phyloP scores from a whole-genome alignment of 2,113 vertebrate genomes.

The Saccopteryx leptura region DNA sequence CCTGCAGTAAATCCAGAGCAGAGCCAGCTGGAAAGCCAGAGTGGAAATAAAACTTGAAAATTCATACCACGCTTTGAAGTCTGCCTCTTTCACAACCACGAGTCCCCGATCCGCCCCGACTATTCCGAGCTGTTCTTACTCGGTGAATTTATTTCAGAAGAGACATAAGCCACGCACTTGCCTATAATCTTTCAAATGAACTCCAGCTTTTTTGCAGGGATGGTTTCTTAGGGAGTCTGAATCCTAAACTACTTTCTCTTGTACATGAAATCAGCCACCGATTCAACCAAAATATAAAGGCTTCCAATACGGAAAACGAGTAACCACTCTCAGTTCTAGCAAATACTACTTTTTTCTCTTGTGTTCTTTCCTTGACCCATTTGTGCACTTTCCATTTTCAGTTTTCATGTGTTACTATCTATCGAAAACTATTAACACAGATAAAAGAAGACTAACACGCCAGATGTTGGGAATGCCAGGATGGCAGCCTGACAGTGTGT shows the following conservation, averaged over 20 bases:
- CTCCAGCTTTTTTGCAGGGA: constrained; percentile 73
- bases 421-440: constrained; percentile 20
- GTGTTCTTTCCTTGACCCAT: constrained; percentile 56
- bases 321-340: constrained; percentile 65
- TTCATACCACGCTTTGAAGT: constrained; percentile 82
- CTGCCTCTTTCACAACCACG: constrained; percentile 60
- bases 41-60: constrained; percentile 83
- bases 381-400: constrained; percentile 58
- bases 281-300: constrained; percentile 72
- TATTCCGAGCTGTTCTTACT: constrained; percentile 56
- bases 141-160: constrained; percentile 80
- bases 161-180: constrained; percentile 76
- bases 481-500: not conserved
- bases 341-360: constrained; percentile 59
- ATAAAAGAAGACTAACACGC: not conserved
- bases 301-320: constrained; percentile 57
- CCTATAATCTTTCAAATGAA: constrained; percentile 74
- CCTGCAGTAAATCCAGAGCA: constrained; percentile 90
- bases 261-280: constrained; percentile 74
- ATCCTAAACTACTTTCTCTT: constrained; percentile 74
- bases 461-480: constrained; percentile 31
- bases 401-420: constrained; percentile 40
- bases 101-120: constrained; percentile 62
- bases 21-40: constrained; percentile 88
- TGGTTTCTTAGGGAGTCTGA: constrained; percentile 70